phyloP scores from a whole-genome alignment of 2,797 vertebrate genomes.

The Petrocephalus sullivani region DNA sequence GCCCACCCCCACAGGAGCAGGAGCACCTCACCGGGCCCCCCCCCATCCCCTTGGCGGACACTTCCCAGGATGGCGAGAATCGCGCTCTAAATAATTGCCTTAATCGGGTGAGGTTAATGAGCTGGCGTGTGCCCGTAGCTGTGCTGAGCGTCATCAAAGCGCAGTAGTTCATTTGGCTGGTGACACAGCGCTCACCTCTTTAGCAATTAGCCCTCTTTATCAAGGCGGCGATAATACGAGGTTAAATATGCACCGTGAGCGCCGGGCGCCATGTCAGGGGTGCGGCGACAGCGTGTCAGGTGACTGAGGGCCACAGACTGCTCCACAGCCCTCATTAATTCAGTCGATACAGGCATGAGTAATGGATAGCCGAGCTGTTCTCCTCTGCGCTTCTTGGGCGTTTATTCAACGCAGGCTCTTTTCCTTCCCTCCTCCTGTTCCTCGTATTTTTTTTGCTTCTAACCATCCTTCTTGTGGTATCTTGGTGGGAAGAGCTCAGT shows the following conservation, averaged over 20 bases:
- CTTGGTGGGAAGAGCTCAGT: neutral
- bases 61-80: conserved; percentile 58
- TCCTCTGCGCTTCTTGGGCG: neutral
- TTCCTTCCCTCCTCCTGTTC: neutral
- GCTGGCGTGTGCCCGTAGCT: conserved; percentile 46
- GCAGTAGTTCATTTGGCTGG: conserved; percentile 43
- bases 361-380: neutral
- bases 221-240: conserved; percentile 42
- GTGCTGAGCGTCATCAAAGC: conserved; percentile 55
- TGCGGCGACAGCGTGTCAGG: neutral
- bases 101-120: conserved; percentile 76
- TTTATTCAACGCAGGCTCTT: neutral
- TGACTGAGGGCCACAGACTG: conserved; percentile 7
- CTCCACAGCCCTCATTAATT: neutral
- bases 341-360: neutral
- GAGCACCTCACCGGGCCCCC: neutral
- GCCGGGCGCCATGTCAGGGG: conserved; percentile 18
- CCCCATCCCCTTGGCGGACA: conserved; percentile 18
- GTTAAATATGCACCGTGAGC: conserved; percentile 51
- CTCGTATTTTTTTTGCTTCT: neutral
- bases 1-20: neutral
- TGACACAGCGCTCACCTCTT: conserved; percentile 54
- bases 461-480: neutral
- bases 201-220: conserved; percentile 47
- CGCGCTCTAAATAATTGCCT: conserved; percentile 70